Percentiles rank a stretch among this genome's conserved stretches.
phyloP scores from a whole-genome alignment of 2,797 vertebrate species.

The Geranospiza caerulescens region DNA sequence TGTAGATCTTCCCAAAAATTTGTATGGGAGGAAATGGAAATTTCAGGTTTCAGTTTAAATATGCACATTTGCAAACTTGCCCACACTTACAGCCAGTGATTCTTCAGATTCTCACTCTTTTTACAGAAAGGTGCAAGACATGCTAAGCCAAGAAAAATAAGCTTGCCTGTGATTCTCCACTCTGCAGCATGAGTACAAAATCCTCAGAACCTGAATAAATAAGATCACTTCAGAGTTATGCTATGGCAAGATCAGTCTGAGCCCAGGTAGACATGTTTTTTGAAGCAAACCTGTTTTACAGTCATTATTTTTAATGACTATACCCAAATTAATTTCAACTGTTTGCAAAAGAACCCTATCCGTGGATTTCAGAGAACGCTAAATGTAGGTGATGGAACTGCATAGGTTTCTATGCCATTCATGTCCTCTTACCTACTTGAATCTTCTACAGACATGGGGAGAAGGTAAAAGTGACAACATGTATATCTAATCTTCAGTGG shows the following conservation, averaged over 20 bases:
- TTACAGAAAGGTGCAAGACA: not conserved
- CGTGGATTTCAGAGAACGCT: not conserved
- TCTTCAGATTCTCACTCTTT: not conserved
- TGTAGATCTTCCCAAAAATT: not conserved
- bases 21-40: not conserved
- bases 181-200: not conserved
- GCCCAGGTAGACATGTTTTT: not conserved
- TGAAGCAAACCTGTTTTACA: not conserved
- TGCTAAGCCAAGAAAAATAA: not conserved
- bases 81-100: not conserved
- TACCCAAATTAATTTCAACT: not conserved
- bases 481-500: not conserved
- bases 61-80: not conserved
- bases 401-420: not conserved
- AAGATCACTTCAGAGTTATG: not conserved
- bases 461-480: not conserved
- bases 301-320: not conserved
- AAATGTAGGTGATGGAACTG: not conserved
- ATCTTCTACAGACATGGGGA: not conserved
- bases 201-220: not conserved
- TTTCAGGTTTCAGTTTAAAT: not conserved
- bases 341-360: not conserved
- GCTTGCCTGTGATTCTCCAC: not conserved
- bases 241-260: not conserved
- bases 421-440: not conserved